phyloP scores from a whole-genome alignment of 2,888 invertebrate species.

The Cantharis rufa region DNA sequence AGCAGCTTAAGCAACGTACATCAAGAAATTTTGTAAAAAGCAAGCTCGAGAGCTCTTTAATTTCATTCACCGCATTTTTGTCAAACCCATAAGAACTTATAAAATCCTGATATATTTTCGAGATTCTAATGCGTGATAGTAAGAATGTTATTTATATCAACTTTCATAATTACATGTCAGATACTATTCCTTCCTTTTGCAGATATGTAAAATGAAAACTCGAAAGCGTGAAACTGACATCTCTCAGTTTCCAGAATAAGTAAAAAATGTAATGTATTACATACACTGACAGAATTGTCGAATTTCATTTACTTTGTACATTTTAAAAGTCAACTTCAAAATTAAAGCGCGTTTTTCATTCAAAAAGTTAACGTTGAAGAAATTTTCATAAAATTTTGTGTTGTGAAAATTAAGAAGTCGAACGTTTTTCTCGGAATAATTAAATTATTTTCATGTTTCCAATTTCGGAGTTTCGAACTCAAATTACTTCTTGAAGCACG shows the following conservation, averaged over 20 bases:
- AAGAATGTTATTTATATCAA: slow-evolving; percentile 27
- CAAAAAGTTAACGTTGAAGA: background rate
- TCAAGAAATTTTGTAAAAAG: slow-evolving; percentile 4
- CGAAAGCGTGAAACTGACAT: slow-evolving; percentile 18
- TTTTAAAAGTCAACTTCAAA: background rate
- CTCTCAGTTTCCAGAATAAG: slow-evolving; percentile 4
- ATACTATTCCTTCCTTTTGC: slow-evolving; percentile 14
- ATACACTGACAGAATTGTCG: background rate
- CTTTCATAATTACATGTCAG: slow-evolving; percentile 27
- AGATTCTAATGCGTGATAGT: slow-evolving; percentile 22
- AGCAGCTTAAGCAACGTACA: slow-evolving; percentile 9
- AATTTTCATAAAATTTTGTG: background rate
- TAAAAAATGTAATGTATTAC: background rate
- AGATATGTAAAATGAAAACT: slow-evolving; percentile 15
- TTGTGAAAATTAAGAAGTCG: background rate
- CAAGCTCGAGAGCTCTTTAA: background rate
- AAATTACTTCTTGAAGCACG: slow-evolving; percentile 30
- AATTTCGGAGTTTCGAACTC: slow-evolving; percentile 24
- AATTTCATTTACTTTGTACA: slow-evolving; percentile 2
- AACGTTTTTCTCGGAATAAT: background rate
- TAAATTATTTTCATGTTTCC: slow-evolving; percentile 27
- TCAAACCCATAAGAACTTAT: background rate
- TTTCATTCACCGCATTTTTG: background rate
- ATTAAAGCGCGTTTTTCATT: background rate
- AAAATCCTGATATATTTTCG: slow-evolving; percentile 14